These are phyloP conservation scores for Dasyurus viverrinus DNA, from an alignment of 2,113 vertebrate genomes.

Conservation along the genomic window DNA sequence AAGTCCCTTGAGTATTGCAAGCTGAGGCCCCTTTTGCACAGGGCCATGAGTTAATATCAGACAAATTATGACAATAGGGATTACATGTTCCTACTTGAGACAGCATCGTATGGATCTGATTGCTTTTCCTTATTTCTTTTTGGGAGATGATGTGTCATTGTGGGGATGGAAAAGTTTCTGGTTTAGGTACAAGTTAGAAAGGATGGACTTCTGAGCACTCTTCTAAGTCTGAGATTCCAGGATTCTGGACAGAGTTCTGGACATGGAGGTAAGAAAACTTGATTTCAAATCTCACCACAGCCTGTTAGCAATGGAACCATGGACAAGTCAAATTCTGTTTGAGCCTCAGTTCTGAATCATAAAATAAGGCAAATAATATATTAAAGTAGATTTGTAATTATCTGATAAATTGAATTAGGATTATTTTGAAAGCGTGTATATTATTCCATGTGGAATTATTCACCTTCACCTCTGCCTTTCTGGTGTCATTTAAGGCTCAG, in stretches of 20 bases:
- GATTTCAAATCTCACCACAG: background rate
- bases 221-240: background rate
- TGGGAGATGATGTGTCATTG: background rate
- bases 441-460: background rate
- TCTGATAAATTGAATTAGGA: background rate
- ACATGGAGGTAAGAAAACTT: background rate
- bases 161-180: background rate
- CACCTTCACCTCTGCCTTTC: background rate
- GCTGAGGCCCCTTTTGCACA: constrained; percentile 62
- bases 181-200: background rate
- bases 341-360: background rate
- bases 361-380: background rate
- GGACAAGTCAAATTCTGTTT: background rate
- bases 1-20: constrained; percentile 63
- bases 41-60: constrained; percentile 34
- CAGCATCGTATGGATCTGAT: background rate
- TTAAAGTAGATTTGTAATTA: background rate
- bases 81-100: background rate
- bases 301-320: background rate
- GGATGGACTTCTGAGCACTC: background rate
- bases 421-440: background rate
- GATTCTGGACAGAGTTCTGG: background rate
- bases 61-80: background rate
- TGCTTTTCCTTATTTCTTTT: background rate
- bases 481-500: background rate